Base-by-base conservation (phyloP, 1,140 invertebrate genomes). In the Brachionus manjavacas region DNA sequence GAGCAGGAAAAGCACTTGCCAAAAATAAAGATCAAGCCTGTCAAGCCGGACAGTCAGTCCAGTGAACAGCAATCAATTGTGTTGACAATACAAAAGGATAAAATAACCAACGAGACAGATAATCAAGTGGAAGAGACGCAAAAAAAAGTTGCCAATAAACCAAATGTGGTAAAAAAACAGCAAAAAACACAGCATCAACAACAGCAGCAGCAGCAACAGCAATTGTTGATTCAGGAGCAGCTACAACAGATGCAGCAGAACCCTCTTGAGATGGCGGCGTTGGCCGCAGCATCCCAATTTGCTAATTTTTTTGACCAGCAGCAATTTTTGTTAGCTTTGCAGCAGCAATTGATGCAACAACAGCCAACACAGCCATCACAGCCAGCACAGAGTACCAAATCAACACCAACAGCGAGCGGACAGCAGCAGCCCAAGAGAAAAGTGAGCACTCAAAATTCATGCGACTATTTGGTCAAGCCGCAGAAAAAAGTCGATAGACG, bases 401-500 rank as follows among this genome's bases (percentile, higher is more conserved):
- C 60, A 70, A 74, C 68, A 39, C 46, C 80, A 6, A 6, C 31
- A 35, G 41, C 25, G 7, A 68, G 28, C 16, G 1, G 3, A 43
- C 11, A 4, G 14, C 66, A 52, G 70, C 43, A 81, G 31, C 31
- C 14, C 3, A 84, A 60, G 35, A 6, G 66, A 7, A 84, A 84
- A 84, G 25, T 46, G 14, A 84, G 68, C 93, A 92, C 0, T 43
- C 60, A 70, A 25, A 60, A 41, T 39, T 80, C 78, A 70, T 96
- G 95, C 89, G 96, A 99, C 90, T 99, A 98, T 87, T 89, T 98
- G 0, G 95, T 96, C 86, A 93, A 93, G 31, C 93, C 94, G 14
- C 94, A 94, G 20, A 93, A 94, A 86, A 94, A 94, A 0, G 94
- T 95, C 0, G 97, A 99, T 88, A 91, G 98, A 31, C 91, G 95